phyloP scores from a whole-genome alignment of 2,113 vertebrate genomes.

The Brienomyrus longianalis region DNA sequence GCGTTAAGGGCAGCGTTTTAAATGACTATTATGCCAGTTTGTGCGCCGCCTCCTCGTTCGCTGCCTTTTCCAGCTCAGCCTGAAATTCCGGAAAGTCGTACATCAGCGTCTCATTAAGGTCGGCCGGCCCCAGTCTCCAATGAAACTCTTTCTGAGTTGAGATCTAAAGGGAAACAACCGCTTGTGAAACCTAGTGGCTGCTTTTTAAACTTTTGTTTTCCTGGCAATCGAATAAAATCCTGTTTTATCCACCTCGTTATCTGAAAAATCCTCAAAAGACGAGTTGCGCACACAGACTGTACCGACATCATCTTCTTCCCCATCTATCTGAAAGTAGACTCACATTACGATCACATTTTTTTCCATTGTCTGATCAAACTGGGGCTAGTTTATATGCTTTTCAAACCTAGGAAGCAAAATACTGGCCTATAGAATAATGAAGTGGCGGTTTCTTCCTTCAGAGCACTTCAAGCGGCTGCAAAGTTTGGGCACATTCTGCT shows the following conservation, averaged over 20 bases:
- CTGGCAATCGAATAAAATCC: neutral
- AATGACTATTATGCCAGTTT: neutral
- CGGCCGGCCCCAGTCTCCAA: slow-evolving; percentile 37
- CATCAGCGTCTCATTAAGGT: slow-evolving; percentile 37
- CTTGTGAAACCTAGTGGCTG: neutral
- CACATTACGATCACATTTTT: neutral
- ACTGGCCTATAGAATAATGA: neutral
- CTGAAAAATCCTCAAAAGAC: neutral
- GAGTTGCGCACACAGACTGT: neutral
- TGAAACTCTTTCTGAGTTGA: slow-evolving; percentile 40
- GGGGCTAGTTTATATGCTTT: neutral
- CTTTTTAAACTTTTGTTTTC: neutral
- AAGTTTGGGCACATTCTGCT: neutral
- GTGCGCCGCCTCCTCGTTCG: neutral
- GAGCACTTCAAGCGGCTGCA: neutral
- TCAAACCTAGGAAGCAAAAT: neutral
- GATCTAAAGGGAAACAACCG: slow-evolving; percentile 23
- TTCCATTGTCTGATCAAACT: neutral
- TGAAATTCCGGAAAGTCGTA: slow-evolving; percentile 19
- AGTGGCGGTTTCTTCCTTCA: neutral
- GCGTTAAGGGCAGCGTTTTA: neutral
- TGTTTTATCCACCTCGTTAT: neutral
- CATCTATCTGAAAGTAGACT: neutral
- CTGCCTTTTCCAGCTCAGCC: neutral
- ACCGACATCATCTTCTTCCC: neutral